A percentile compares a stretch with the other conserved stretches of the same genome.
Conservation (phyloP, 2,888 invertebrate species). For the Agrotis exclamationis region DNA sequence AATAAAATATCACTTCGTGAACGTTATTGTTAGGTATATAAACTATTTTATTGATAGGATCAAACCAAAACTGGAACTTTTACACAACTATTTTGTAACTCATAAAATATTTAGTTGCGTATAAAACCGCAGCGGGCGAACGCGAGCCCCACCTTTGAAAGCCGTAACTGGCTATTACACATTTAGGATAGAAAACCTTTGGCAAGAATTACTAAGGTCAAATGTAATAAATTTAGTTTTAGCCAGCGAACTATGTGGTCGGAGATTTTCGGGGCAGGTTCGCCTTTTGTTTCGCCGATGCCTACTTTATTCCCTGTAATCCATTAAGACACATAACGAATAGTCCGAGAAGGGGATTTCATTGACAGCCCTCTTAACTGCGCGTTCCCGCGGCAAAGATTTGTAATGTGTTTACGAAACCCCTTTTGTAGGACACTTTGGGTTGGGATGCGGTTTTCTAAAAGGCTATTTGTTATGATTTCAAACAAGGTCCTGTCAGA, state of each 20-base stretch:
- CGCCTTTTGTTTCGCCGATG: conserved; percentile 89
- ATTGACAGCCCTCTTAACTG: conserved; percentile 88
- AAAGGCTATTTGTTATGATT: conserved; percentile 90
- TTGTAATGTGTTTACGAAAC: conserved; percentile 87
- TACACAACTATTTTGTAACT: conserved; percentile 86
- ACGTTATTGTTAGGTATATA: conserved; percentile 60
- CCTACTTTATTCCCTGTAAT: conserved; percentile 89
- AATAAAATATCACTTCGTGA: conserved; percentile 57
- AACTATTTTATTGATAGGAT: conserved; percentile 75
- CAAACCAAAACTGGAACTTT: conserved; percentile 79
- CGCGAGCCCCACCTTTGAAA: conserved; percentile 84
- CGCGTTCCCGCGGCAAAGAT: conserved; percentile 83
- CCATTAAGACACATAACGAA: conserved; percentile 89
- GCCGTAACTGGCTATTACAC: conserved; percentile 85
- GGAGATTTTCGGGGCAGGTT: conserved; percentile 85
- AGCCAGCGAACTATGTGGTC: conserved; percentile 88
- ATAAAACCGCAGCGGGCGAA: conserved; percentile 85
- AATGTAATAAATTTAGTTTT: conserved; percentile 91
- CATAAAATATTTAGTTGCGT: conserved; percentile 88
- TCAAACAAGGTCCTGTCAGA: conserved; percentile 89
- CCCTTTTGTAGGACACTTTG: conserved; percentile 87
- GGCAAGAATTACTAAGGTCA: conserved; percentile 90
- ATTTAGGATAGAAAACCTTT: conserved; percentile 87
- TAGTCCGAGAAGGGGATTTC: conserved; percentile 85
- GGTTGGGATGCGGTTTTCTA: conserved; percentile 88